Evolutionary conservation across 2,888 invertebrate genomes (phyloP).

Genomic region (Noctua comes): DNA sequence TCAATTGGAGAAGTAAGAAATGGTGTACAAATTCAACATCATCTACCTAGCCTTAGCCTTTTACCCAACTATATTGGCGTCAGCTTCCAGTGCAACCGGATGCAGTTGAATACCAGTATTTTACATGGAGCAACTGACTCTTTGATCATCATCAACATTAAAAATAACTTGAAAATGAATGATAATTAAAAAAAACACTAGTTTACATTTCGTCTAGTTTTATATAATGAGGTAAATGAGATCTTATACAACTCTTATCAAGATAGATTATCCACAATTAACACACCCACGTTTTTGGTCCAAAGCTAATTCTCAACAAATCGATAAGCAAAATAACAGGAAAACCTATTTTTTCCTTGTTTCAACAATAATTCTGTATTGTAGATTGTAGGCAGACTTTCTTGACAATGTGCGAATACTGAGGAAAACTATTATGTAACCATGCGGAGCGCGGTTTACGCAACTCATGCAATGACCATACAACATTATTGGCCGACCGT

Average conservation of each 20-base stretch:
- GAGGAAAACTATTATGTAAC: conserved; percentile 32
- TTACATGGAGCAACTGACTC: not conserved
- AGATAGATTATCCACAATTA: conserved; percentile 15
- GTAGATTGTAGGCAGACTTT: conserved; percentile 30
- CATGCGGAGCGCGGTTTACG: conserved; percentile 9
- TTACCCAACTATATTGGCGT: not conserved
- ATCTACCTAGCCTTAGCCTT: not conserved
- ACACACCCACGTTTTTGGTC: conserved; percentile 12
- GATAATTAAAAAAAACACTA: not conserved
- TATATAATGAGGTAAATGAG: not conserved
- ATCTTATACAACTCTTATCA: not conserved
- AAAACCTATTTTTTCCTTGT: conserved; percentile 51
- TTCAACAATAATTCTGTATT: conserved; percentile 26
- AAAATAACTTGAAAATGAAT: not conserved
- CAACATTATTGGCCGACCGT: not conserved
- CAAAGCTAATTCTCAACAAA: conserved; percentile 15
- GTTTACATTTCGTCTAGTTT: not conserved
- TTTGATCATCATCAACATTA: not conserved
- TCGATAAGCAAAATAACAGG: conserved; percentile 42
- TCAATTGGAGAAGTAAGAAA: not conserved
- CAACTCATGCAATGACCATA: not conserved
- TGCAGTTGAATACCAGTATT: not conserved
- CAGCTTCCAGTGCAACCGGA: not conserved
- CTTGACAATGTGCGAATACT: conserved; percentile 36
- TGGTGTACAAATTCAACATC: not conserved